Conservation (phyloP, 2,888 invertebrate genomes). For the Escarpia spicata region DNA sequence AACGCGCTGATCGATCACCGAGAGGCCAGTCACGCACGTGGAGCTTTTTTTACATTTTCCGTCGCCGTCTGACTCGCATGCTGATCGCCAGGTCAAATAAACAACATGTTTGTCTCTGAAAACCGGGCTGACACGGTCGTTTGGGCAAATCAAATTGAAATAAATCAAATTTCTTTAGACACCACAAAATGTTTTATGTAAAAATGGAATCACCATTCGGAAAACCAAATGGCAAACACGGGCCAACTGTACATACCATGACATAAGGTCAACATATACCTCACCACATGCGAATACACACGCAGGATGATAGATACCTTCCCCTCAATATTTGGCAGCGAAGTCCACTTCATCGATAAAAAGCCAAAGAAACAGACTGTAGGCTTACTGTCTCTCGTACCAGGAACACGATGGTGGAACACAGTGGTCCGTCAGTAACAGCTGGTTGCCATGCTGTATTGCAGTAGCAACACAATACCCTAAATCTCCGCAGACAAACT, state of each 20-base stretch:
- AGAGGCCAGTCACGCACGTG: neutral
- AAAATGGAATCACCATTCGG: no score
- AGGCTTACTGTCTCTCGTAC: no score
- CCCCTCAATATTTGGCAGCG: neutral
- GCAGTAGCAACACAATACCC: neutral
- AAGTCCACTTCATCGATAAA: neutral
- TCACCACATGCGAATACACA: neutral
- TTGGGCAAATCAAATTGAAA: no score
- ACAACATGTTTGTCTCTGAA: neutral
- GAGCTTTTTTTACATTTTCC: neutral
- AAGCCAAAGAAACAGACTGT: neutral
- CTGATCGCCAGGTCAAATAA: neutral
- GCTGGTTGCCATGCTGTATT: neutral
- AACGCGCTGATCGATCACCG: neutral
- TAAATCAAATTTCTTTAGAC: no score
- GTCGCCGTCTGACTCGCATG: neutral
- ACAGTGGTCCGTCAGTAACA: neutral
- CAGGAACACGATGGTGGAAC: neutral
- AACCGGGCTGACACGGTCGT: no score
- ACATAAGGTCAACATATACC: no score
- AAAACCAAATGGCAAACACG: no score
- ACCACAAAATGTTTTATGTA: no score
- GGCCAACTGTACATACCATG: no score
- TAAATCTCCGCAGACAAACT: neutral
- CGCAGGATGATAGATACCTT: neutral